These are phyloP conservation scores for Sebastes paucispinis DNA, from an alignment of 2,797 vertebrate species.

Conservation along the genomic window DNA sequence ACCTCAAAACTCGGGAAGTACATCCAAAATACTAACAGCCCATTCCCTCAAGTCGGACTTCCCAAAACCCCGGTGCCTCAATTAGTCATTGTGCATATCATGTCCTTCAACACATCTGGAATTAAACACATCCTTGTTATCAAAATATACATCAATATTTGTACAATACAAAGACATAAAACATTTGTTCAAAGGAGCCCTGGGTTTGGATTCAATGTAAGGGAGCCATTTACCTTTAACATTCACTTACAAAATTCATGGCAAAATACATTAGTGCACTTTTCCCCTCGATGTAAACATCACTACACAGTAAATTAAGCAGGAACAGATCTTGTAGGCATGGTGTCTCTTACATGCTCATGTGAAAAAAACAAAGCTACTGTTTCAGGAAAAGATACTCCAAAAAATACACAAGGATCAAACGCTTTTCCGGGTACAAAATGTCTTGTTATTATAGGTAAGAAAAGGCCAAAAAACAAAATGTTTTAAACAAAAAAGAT, in stretches of 20 bases:
- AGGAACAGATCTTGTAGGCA: conserved; percentile 27
- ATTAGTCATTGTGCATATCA: conserved; percentile 49
- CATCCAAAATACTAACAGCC: conserved; percentile 29
- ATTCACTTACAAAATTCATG: conserved; percentile 55
- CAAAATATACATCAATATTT: conserved; percentile 77
- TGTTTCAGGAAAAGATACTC: conserved; percentile 11
- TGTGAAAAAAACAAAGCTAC: conserved; percentile 23
- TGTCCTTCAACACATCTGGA: conserved; percentile 35
- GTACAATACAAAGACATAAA: conserved; percentile 65
- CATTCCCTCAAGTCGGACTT: not conserved
- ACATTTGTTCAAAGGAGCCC: conserved; percentile 69
- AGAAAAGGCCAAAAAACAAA: conserved; percentile 2
- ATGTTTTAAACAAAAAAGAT: conserved; percentile 8
- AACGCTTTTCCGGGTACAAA: conserved; percentile 18
- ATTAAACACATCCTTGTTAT: conserved; percentile 54
- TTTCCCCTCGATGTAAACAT: conserved; percentile 75
- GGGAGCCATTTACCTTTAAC: conserved; percentile 19
- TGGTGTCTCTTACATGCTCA: conserved; percentile 20
- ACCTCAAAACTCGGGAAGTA: not conserved
- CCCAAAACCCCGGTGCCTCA: conserved; percentile 17
- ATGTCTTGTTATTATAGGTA: not conserved
- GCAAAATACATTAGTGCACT: conserved; percentile 71
- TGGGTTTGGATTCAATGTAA: conserved; percentile 55
- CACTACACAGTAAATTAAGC: conserved; percentile 56
- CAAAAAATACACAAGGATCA: not conserved